phyloP scores from a whole-genome alignment of 2,797 vertebrate species.

The Acipenser ruthenus region DNA sequence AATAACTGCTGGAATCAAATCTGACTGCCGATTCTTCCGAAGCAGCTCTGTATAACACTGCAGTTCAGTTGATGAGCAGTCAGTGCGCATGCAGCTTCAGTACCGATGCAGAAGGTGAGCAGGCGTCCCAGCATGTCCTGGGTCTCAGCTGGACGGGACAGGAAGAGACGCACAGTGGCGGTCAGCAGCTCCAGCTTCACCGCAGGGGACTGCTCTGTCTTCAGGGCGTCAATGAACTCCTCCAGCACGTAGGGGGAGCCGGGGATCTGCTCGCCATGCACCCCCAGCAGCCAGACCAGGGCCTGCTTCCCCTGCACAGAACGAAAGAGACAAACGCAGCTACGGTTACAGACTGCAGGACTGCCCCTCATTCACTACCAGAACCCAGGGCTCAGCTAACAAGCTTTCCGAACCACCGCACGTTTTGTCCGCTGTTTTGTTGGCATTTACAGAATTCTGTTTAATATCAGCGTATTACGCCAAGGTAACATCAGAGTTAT shows the following conservation, averaged over 20 bases:
- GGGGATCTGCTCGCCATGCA: conserved; percentile 70
- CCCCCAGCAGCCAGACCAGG: conserved; percentile 82
- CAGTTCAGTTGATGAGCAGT: too few relatives aligned
- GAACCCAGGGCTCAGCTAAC: too few relatives aligned
- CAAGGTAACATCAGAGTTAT: too few relatives aligned
- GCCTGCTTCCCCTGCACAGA: conserved; percentile 77
- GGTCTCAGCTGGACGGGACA: conserved; percentile 81
- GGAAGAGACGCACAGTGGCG: conserved; percentile 71
- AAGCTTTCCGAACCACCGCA: too few relatives aligned
- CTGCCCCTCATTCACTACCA: neutral
- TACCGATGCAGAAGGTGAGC: conserved; percentile 80
- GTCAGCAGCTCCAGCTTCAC: conserved; percentile 89
- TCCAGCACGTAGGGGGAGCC: conserved; percentile 84
- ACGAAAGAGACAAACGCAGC: conserved; percentile 1
- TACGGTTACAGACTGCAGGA: neutral
- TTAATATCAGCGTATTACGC: too few relatives aligned
- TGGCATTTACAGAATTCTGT: too few relatives aligned
- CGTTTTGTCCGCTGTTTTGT: too few relatives aligned
- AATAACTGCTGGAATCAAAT: too few relatives aligned
- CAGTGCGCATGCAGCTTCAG: neutral
- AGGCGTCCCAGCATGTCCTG: conserved; percentile 87
- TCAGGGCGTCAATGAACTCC: conserved; percentile 74
- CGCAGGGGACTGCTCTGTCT: conserved; percentile 60
- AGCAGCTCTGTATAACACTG: too few relatives aligned
- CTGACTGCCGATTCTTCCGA: too few relatives aligned